These are phyloP conservation scores for honey bee (Apis mellifera) DNA, from an alignment of 1,140 invertebrate species.

Conservation along the genomic window DNA sequence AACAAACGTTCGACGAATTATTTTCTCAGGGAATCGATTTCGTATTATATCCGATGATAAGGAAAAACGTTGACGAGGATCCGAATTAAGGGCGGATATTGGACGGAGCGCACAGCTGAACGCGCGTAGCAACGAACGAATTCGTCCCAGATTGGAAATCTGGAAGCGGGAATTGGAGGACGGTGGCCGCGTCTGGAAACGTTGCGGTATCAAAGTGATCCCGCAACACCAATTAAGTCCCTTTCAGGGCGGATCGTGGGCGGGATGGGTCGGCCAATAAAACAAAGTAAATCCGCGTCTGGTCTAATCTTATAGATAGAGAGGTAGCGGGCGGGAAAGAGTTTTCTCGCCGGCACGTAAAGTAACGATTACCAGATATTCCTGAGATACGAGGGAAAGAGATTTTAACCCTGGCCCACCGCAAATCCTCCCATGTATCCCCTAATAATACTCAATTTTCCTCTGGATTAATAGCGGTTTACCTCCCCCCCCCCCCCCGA, in stretches of 20 bases:
- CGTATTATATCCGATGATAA: not conserved
- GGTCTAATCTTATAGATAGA: constrained; percentile 75
- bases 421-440: constrained; percentile 78
- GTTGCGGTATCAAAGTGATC: constrained; percentile 63
- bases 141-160: constrained; percentile 56
- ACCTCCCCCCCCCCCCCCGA: constrained; percentile 54
- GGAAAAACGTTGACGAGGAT: not conserved
- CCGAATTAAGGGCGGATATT: constrained; percentile 22
- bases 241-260: constrained; percentile 67
- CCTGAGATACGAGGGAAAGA: constrained; percentile 74
- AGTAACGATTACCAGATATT: constrained; percentile 73
- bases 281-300: constrained; percentile 75
- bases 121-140: no score
- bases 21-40: no score
- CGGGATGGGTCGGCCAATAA: constrained; percentile 70
- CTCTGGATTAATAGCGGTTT: constrained; percentile 81
- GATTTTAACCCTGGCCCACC: constrained; percentile 77
- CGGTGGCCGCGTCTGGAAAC: constrained; percentile 42
- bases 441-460: constrained; percentile 81
- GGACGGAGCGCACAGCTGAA: no score
- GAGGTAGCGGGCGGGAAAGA: constrained; percentile 27
- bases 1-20: no score
- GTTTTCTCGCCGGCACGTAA: constrained; percentile 58
- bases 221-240: constrained; percentile 74
- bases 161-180: constrained; percentile 45